A percentile compares a stretch with the other conserved stretches of the same genome.
Conservation (phyloP, 2,113 vertebrate genomes). For the Nerophis lumbriciformis region DNA sequence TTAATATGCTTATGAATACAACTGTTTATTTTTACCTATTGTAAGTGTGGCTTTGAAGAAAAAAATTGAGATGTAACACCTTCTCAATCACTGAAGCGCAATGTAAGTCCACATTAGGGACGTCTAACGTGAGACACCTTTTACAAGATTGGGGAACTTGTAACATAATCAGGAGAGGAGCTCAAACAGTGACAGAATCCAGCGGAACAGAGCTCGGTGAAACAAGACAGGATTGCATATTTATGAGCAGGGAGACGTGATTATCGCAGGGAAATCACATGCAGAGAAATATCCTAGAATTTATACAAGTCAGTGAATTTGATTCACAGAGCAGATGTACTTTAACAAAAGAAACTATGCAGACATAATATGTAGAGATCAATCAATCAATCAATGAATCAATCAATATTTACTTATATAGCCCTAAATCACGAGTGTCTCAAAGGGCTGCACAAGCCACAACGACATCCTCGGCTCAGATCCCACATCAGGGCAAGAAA, state of each 20-base stretch:
- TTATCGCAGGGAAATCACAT: conserved; percentile 13
- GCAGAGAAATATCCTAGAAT: conserved; percentile 2
- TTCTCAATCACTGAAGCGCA: background rate
- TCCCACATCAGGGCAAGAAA: too few relatives aligned
- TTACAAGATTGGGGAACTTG: conserved; percentile 37
- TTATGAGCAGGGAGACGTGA: conserved; percentile 14
- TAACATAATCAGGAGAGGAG: conserved; percentile 31
- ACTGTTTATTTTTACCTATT: too few relatives aligned
- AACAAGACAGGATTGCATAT: conserved; percentile 13
- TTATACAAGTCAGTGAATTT: background rate
- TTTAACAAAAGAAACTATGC: too few relatives aligned
- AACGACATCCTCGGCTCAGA: too few relatives aligned
- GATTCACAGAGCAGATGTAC: background rate
- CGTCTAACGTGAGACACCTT: conserved; percentile 19
- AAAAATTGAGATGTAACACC: background rate
- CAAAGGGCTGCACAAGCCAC: too few relatives aligned
- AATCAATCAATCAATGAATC: too few relatives aligned
- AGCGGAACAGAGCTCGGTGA: conserved; percentile 28
- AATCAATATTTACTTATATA: too few relatives aligned
- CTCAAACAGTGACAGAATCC: conserved; percentile 15
- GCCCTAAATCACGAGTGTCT: too few relatives aligned
- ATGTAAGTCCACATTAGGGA: background rate
- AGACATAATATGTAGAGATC: too few relatives aligned
- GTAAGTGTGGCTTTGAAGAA: background rate
- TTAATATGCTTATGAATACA: too few relatives aligned